These are phyloP conservation scores for Drosophila pseudotakahashii DNA, from an alignment of 2,888 invertebrate genomes.

Conservation along the genomic window DNA sequence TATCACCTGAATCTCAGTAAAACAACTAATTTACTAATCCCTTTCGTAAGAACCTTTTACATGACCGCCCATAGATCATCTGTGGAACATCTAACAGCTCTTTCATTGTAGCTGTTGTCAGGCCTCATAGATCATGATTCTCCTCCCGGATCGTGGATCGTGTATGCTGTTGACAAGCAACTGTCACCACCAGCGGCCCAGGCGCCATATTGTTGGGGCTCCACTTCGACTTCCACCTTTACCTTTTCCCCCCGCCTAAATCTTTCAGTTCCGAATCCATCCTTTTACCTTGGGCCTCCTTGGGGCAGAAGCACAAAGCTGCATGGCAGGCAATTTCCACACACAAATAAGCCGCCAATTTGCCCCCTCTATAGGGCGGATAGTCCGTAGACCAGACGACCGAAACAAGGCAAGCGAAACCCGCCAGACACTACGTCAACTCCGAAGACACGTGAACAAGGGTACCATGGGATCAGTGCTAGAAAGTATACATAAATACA, in stretches of 20 bases:
- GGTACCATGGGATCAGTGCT: constrained; percentile 14
- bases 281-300: constrained; percentile 16
- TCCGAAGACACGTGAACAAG: constrained; percentile 61
- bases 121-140: constrained; percentile 45
- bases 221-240: constrained; percentile 41
- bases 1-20: background rate
- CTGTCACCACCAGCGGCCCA: constrained; percentile 76
- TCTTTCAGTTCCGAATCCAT: background rate
- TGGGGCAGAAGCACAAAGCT: constrained; percentile 18
- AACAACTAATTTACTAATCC: background rate
- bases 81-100: constrained; percentile 41
- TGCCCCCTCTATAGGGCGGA: constrained; percentile 53
- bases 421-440: constrained; percentile 61
- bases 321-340: constrained; percentile 61
- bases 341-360: constrained; percentile 75
- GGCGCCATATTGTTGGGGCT: constrained; percentile 58
- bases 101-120: constrained; percentile 37
- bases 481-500: too few species aligned
- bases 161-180: constrained; percentile 75
- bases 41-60: constrained; percentile 6
- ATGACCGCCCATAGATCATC: constrained; percentile 33
- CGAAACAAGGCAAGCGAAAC: constrained; percentile 52
- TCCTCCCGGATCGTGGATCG: constrained; percentile 31
- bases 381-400: constrained; percentile 34
- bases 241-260: constrained; percentile 2